Evolutionary conservation across 2,797 vertebrate genomes (phyloP), one percentile per base, ranked within the genome.

Genomic region (Peromyscus aztecus): DNA sequence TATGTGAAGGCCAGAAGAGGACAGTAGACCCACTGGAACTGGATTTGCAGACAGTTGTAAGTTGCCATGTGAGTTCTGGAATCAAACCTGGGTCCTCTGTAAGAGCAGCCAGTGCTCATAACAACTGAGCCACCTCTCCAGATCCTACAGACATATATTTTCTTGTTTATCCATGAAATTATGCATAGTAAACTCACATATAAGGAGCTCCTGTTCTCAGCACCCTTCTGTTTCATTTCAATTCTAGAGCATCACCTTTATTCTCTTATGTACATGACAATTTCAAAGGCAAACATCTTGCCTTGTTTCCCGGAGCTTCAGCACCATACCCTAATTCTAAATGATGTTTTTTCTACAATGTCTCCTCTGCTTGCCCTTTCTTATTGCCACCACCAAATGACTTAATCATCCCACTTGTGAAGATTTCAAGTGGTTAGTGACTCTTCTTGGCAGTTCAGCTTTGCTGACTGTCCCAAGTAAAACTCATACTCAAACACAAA

Each of bases 311-410:
- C 82, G 49, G 46, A 49, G 6, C 40, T 5, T 49, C 71, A 93
- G 46, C 8, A 37, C 14, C 43, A 73, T 4, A 4, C 31, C 27
- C 71, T 40, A 67, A 75, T 11, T 73, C 14, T 40, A 69, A n/a
- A 12, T 31, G 21, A 73, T 27, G 29, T 23, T 85, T 65, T 43
- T 40, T 8, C 31, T 27, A 61, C 2, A 19, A 4, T 55, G 4
- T 52, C 43, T 73, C 27, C 21, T 61, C 8, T 34, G 1, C 8
- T 12, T 71, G 6, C 46, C 23, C 1, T 46, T 19, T 46, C 17
- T n/a, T 43, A 9, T 16, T 59, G n/a, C 6, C 0, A 65, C 19
- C 3, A 52, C 0, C 8, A 69, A 76, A 1, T 24, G 4, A 73
- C 2, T 24, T 3, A 52, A 82, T 71, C 6, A 27, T 11, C 24